These are phyloP conservation scores for Phenacoccus solenopsis DNA, from an alignment of 1,140 invertebrate genomes.

Conservation along the genomic window DNA sequence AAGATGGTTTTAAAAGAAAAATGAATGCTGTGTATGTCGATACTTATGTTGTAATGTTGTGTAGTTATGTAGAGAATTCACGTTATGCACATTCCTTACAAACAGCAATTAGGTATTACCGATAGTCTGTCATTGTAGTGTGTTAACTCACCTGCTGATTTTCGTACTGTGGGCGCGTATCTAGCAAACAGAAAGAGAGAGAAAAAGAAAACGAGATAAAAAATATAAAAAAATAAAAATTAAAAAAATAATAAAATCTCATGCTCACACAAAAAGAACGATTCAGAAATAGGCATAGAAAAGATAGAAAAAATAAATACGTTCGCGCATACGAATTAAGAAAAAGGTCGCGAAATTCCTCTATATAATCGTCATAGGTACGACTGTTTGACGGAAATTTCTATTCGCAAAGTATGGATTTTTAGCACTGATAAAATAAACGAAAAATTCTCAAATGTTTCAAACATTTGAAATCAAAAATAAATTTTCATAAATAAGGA, in stretches of 20 bases:
- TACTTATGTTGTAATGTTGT: constrained; percentile 11
- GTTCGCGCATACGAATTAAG: too few species aligned
- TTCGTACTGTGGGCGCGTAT: constrained; percentile 41
- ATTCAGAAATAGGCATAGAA: too few species aligned
- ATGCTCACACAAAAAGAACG: constrained; percentile 8
- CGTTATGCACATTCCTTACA: constrained; percentile 7
- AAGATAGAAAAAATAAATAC: too few species aligned
- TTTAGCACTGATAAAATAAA: too few species aligned
- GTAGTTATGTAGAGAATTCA: constrained; percentile 13
- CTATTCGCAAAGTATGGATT: too few species aligned
- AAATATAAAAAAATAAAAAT: constrained; percentile 23
- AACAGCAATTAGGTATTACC: neutral
- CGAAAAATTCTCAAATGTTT: too few species aligned
- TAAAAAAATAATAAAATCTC: neutral
- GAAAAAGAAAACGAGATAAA: constrained; percentile 28
- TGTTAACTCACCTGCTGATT: constrained; percentile 40
- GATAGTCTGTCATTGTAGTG: constrained; percentile 8
- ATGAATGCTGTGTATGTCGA: constrained; percentile 7
- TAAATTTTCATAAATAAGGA: too few species aligned
- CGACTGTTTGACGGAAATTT: too few species aligned
- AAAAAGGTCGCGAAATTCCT: too few species aligned
- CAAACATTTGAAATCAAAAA: too few species aligned
- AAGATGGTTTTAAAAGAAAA: neutral
- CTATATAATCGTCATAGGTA: too few species aligned
- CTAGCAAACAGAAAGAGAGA: constrained; percentile 42